These are phyloP conservation scores for Antitype chi DNA, from an alignment of 2,888 invertebrate genomes.

Conservation along the genomic window DNA sequence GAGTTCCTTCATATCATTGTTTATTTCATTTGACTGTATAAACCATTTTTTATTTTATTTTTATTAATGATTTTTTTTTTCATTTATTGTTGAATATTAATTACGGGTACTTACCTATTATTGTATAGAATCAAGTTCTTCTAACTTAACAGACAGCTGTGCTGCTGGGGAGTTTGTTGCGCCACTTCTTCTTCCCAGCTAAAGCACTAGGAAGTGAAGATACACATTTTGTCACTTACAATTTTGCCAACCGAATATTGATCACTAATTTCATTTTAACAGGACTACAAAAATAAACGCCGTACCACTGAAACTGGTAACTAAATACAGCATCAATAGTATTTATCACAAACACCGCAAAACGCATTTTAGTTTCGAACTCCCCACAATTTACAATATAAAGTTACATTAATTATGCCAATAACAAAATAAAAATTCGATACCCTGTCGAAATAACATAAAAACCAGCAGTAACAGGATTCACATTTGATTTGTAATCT, in stretches of 20 bases:
- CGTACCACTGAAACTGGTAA: neutral
- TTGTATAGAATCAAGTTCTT: too few relatives aligned
- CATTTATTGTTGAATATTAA: too few relatives aligned
- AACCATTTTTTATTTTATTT: too few relatives aligned
- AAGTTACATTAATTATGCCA: conserved; percentile 40
- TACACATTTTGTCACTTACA: too few relatives aligned
- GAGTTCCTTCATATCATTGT: too few relatives aligned
- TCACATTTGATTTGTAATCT: conserved; percentile 86
- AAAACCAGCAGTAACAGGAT: conserved; percentile 68
- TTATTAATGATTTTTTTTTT: too few relatives aligned
- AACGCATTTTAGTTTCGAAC: conserved; percentile 5
- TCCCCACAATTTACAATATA: conserved; percentile 10
- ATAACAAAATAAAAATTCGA: conserved; percentile 40
- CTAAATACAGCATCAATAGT: neutral
- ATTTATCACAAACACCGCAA: conserved; percentile 7
- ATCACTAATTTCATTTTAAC: neutral
- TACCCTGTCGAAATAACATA: conserved; percentile 49
- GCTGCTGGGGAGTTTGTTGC: too few relatives aligned
- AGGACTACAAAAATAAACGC: neutral
- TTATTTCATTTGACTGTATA: too few relatives aligned
- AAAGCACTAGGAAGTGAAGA: too few relatives aligned
- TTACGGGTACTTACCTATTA: too few relatives aligned
- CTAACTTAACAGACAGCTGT: too few relatives aligned
- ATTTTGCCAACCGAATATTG: neutral
- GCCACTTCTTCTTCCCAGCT: too few relatives aligned